Conservation (phyloP, 1,140 invertebrate species). For the Halyomorpha halys region DNA sequence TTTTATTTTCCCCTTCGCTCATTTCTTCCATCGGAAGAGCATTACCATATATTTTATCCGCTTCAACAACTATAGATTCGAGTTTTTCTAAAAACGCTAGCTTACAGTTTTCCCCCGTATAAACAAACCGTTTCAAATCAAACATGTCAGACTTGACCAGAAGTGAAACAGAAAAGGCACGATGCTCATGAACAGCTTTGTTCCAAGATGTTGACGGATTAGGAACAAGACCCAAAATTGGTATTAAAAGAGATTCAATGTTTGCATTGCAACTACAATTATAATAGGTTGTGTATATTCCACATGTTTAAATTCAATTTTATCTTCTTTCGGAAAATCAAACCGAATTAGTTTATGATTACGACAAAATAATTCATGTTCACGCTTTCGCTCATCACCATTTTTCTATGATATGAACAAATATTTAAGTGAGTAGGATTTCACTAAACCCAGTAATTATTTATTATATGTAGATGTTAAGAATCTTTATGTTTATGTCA, state of each 20-base stretch:
- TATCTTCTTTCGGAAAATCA: slow-evolving; percentile 1
- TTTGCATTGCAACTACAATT: not conserved
- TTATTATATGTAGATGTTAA: slow-evolving; percentile 43
- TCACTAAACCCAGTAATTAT: slow-evolving; percentile 33
- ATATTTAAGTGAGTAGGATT: slow-evolving; percentile 38
- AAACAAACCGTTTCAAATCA: not conserved
- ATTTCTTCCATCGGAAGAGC: not conserved
- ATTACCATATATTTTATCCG: not conserved
- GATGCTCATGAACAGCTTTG: not conserved
- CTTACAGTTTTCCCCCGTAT: slow-evolving; percentile 3
- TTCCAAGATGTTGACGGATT: not conserved
- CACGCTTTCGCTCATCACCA: not conserved
- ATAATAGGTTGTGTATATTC: not conserved
- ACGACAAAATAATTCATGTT: slow-evolving; percentile 1
- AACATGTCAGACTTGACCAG: not conserved
- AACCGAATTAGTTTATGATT: not conserved
- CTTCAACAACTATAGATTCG: not conserved
- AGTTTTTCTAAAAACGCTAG: not conserved
- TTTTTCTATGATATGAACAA: too few species aligned
- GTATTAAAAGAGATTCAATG: not conserved
- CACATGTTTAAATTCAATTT: slow-evolving; percentile 6
- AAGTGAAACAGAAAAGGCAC: not conserved
- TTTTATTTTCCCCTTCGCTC: not conserved
- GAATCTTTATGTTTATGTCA: slow-evolving; percentile 44
- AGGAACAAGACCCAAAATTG: not conserved